Percentiles rank a stretch among this genome's conserved stretches.
Conservation (phyloP, 2,888 invertebrate genomes). For the Rotaria macrura region DNA sequence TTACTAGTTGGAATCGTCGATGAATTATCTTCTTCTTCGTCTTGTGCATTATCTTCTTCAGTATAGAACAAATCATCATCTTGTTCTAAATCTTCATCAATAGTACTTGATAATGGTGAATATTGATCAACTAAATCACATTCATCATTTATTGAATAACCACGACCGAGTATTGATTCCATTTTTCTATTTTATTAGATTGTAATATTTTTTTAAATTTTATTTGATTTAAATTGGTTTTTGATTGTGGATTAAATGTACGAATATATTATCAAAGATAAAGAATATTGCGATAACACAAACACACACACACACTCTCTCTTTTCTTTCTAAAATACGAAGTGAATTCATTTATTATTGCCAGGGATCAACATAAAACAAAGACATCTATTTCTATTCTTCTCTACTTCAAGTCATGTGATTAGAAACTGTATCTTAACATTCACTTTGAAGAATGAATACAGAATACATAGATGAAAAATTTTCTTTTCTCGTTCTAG, state of each 20-base stretch:
- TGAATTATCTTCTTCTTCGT: background rate
- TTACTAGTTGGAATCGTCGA: background rate
- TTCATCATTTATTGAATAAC: constrained; percentile 6
- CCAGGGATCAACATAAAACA: background rate
- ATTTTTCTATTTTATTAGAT: too few relatives aligned
- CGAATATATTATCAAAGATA: background rate
- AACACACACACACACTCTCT: background rate
- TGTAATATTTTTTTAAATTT: background rate
- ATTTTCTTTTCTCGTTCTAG: background rate
- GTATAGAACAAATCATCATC: background rate
- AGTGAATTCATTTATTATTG: background rate
- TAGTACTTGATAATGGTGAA: constrained; percentile 8
- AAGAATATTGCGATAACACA: background rate
- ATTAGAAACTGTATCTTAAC: background rate
- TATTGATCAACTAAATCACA: background rate
- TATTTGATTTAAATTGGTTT: background rate
- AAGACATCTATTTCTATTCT: background rate
- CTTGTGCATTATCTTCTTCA: background rate
- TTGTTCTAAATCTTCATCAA: constrained; percentile 10
- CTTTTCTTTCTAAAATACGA: background rate
- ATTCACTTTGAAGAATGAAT: background rate
- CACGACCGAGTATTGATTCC: background rate
- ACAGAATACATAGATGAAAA: background rate
- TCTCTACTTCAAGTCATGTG: background rate
- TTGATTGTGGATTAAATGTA: background rate